These are phyloP conservation scores for Chymomyza amoena DNA, from an alignment of 2,888 invertebrate species.

Conservation along the genomic window DNA sequence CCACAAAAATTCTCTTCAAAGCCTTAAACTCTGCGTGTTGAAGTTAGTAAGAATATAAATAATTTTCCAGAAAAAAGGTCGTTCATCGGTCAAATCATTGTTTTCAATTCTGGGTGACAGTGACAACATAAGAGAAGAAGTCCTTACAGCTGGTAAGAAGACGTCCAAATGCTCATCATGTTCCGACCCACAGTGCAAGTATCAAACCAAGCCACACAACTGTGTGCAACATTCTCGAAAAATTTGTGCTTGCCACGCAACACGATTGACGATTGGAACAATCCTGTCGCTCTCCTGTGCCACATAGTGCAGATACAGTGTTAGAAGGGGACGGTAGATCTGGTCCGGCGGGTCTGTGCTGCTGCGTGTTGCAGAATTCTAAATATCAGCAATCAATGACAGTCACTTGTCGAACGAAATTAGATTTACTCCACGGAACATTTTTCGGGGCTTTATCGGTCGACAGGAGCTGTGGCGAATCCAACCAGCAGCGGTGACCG, in stretches of 20 bases:
- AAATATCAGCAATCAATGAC: slow-evolving; percentile 71
- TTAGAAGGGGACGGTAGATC: too few relatives aligned
- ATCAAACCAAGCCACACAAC: slow-evolving; percentile 23
- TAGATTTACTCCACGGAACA: slow-evolving; percentile 68
- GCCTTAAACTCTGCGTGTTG: too few relatives aligned
- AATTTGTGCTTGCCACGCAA: slow-evolving; percentile 56
- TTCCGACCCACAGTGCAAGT: slow-evolving; percentile 25
- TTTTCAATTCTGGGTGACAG: too few relatives aligned
- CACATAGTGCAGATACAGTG: background rate
- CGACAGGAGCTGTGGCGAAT: slow-evolving; percentile 1
- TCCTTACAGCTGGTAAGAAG: too few relatives aligned
- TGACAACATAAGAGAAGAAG: too few relatives aligned
- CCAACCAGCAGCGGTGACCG: background rate
- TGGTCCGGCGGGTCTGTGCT: background rate
- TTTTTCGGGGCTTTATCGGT: slow-evolving; percentile 40
- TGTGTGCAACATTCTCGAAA: slow-evolving; percentile 32
- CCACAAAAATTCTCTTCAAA: too few relatives aligned
- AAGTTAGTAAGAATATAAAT: too few relatives aligned
- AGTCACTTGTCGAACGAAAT: slow-evolving; percentile 71
- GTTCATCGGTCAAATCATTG: too few relatives aligned
- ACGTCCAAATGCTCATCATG: background rate
- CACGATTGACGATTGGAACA: slow-evolving; percentile 67
- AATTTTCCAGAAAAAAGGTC: too few relatives aligned
- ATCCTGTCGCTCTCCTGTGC: slow-evolving; percentile 44
- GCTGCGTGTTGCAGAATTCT: slow-evolving; percentile 39